These are phyloP conservation scores for Chloroceryle inda DNA, from an alignment of 2,797 vertebrate species.

Conservation along the genomic window DNA sequence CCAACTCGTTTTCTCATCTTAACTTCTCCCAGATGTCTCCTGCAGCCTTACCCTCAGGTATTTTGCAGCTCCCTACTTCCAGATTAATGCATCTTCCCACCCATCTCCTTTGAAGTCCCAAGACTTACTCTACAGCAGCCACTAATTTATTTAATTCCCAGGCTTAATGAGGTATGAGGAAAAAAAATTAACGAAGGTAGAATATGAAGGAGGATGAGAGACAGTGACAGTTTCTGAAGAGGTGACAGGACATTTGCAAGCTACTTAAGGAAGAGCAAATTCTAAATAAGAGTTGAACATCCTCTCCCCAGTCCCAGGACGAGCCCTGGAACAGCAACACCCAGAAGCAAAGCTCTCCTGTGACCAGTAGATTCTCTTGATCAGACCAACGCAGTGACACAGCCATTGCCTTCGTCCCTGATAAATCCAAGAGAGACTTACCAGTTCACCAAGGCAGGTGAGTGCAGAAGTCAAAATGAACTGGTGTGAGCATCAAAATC, in stretches of 20 bases:
- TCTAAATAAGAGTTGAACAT: rapidly evolving
- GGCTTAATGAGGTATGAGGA: background rate
- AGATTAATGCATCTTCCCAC: background rate
- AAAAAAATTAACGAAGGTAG: background rate
- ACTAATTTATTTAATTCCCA: constrained; percentile 13
- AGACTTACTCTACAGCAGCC: background rate
- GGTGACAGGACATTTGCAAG: background rate
- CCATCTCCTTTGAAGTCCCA: constrained; percentile 31
- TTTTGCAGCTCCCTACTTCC: background rate
- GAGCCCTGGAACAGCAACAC: background rate
- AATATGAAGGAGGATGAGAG: background rate
- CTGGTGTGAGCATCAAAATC: background rate
- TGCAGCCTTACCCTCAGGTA: background rate
- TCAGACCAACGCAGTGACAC: background rate
- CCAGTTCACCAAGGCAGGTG: background rate
- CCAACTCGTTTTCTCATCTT: background rate
- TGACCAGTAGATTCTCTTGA: rapidly evolving
- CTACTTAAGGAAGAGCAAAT: background rate
- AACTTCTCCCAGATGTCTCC: background rate
- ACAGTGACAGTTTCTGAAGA: background rate
- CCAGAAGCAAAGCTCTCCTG: background rate
- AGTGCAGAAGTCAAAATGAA: background rate
- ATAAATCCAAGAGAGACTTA: constrained; percentile 17
- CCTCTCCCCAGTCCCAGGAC: background rate
- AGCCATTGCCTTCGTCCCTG: background rate